Evolutionary conservation across 2,888 invertebrate species (phyloP), one percentile per base, ranked within the genome.

Genomic region (Ceratothoa steindachneri): DNA sequence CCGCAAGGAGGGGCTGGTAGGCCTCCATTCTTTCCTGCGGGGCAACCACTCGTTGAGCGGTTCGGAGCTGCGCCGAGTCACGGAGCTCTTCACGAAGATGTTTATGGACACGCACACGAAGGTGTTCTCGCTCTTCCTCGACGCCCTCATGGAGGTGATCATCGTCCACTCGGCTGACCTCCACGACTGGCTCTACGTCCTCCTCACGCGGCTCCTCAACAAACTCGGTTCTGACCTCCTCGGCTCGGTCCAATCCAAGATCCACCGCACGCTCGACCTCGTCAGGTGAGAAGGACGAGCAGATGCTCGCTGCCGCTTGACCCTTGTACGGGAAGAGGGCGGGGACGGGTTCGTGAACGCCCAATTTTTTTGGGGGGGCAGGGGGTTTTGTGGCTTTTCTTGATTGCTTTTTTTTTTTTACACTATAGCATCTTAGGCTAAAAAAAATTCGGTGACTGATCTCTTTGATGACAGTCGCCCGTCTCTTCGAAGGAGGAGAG

Each of bases 21-120:
- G 74, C 65, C 72, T 74, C 3, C 81, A 81, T 60, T 73, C 77
- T 24, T 81, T 81, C 69, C 75, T 81, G 27, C 74, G 75, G 24
- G 80, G 88, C 82, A 90, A 91, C 0, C 88, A 89, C 0, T 86
- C 88, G 0, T 85, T 92, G 0, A 87, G 88, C 0, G 88, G 89
- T 2, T 87, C 88, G 0, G 93, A 95, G 83, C 86, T 95, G 73
- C 89, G 91, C 77, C 89, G 91, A 80, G 89, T 96, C n/a, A 93
- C 95, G 0, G 97, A 97, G 82, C 91, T 95, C 78, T 93, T 97
- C 83, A 92, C 94, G 78, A 92, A 94, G 86, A 95, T 97, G 93
- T 97, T 98, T 84, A 95, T 95, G 88, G 97, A 98, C 85, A 93
- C 95, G 1, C 94, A 97, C 86, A 89, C 96, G 82, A 92, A 94